Evolutionary conservation across 2,113 vertebrate species (phyloP).

Genomic region (Hyaena hyaena): DNA sequence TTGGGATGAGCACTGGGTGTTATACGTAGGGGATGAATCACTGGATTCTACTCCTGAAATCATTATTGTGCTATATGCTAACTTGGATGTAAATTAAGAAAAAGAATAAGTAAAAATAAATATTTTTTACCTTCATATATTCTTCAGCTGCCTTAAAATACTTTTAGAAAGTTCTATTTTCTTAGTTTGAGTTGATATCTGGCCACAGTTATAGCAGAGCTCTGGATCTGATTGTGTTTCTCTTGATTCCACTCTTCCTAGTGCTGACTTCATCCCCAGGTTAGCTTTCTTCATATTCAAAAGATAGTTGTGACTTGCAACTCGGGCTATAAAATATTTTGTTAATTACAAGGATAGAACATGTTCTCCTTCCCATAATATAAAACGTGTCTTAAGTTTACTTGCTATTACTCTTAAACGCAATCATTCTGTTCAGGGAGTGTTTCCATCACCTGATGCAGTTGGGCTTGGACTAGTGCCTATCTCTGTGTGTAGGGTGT

Average conservation of each 20-base stretch:
- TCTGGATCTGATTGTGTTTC: neutral
- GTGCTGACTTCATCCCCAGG: neutral
- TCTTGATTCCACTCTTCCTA: neutral
- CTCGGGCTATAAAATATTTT: neutral
- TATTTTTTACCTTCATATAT: neutral
- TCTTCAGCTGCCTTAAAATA: neutral
- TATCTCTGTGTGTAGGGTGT: neutral
- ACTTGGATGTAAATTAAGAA: too few relatives aligned
- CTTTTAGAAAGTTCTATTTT: neutral
- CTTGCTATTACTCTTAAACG: neutral
- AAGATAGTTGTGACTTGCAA: neutral
- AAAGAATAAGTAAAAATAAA: neutral
- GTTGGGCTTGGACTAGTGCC: neutral
- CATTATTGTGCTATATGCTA: too few relatives aligned
- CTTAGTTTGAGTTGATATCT: neutral
- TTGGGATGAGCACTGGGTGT: too few relatives aligned
- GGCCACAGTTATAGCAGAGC: neutral
- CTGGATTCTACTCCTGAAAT: too few relatives aligned
- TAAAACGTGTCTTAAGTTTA: neutral
- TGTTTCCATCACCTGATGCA: neutral
- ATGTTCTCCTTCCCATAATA: neutral
- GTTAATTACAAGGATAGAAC: neutral
- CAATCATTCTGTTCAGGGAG: neutral
- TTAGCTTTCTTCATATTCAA: neutral
- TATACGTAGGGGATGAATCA: too few relatives aligned